Evolutionary conservation across 1,140 invertebrate genomes (phyloP), one percentile per base, ranked within the genome.

Genomic region (Olivierus martensii): DNA sequence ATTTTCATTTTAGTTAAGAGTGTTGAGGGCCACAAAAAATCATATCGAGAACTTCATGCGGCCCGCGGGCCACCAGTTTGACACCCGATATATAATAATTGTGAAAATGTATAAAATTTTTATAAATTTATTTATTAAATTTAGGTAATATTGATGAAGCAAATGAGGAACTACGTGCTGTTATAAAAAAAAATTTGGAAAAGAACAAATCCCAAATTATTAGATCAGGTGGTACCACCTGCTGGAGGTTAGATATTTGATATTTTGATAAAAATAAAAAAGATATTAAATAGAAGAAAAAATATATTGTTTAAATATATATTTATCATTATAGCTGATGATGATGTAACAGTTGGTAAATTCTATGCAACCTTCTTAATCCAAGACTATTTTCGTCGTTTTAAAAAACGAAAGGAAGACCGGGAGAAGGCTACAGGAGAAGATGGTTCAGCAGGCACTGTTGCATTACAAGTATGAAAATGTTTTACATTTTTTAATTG

Each of bases 281-380:
- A 39, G 12, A 18, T 43, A 6, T 17, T 43, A 17, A 17, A 12
- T 39, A 12, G 12, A 12, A 43, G 17, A 3, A 17, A 43, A 43
- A 22, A 18, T 0, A 22, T 9, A 22, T 4, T 9, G 6, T 22
- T 22, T 22, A 22, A 0, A 17, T 43, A 17, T 17, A 39, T 12
- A 39, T 39, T 12, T 12, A 12, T 17, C 12, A 15, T 10, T 19
- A 0, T 21, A 57, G 88, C 87, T 54, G 94, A 98, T 66, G 95
- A 99, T 69, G 96, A 99, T 72, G 94, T 99, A n/a, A 99, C 96
- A 0, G 96, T 99, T 1, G 96, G 96, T 46, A 99, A 99, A 71
- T 99, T 99, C 72, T 99, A 99, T 71, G 96, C 96, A 21, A 99
- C 96, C 10, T 99, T 99, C 77, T 80, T 99, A 11, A 99, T 99